Evolutionary conservation across 2,888 invertebrate species (phyloP).

Genomic region (Drosophila neotestacea): DNA sequence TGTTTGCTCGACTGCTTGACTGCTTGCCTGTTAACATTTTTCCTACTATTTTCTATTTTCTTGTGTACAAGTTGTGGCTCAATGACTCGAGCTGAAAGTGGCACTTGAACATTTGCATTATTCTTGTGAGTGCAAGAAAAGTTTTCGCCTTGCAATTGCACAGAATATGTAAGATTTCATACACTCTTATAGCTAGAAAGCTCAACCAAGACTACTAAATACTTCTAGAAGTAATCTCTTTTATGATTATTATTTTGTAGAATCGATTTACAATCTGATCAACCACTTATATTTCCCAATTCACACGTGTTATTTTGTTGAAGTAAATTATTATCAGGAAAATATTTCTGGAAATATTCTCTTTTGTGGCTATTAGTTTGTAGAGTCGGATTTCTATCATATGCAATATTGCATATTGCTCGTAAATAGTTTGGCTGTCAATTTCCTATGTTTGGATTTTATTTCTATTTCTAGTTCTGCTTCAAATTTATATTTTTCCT

Average conservation of each 20-base stretch:
- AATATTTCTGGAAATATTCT: not conserved
- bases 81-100: conserved; percentile 30
- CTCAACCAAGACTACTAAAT: too few relatives aligned
- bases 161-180: not conserved
- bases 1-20: conserved; percentile 16
- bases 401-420: conserved; percentile 20
- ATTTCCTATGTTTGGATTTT: conserved; percentile 20
- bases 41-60: conserved; percentile 12
- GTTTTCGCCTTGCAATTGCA: not conserved
- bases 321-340: not conserved
- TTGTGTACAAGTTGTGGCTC: conserved; percentile 27
- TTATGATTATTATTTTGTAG: too few relatives aligned
- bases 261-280: not conserved
- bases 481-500: not conserved
- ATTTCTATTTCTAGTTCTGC: conserved; percentile 15
- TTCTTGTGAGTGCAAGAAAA: conserved; percentile 1
- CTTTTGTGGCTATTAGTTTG: not conserved
- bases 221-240: too few relatives aligned
- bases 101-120: conserved; percentile 18
- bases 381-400: not conserved
- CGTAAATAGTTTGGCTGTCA: conserved; percentile 17
- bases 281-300: not conserved
- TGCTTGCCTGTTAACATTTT: conserved; percentile 24
- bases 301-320: not conserved
- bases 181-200: too few relatives aligned